Evolutionary conservation across 2,888 invertebrate genomes (phyloP).

Genomic region (Nymphalis urticae): DNA sequence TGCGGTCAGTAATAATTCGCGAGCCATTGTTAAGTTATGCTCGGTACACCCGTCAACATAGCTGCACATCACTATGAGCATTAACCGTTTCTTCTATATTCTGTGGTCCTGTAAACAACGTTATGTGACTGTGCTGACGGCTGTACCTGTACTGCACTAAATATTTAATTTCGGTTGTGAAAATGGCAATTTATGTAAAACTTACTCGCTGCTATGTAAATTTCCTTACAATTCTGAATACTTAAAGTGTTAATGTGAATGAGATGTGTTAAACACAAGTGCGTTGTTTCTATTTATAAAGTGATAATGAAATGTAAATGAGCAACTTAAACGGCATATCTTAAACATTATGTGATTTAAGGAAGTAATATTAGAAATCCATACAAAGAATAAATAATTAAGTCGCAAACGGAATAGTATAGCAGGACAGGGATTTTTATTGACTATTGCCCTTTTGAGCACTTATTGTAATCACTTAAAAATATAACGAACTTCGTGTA

Average conservation of each 20-base stretch:
- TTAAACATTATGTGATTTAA: conserved; percentile 46
- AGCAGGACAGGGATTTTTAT: conserved; percentile 32
- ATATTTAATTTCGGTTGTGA: conserved; percentile 82
- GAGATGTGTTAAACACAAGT: conserved; percentile 76
- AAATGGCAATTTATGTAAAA: conserved; percentile 80
- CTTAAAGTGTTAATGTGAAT: conserved; percentile 65
- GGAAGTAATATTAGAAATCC: conserved; percentile 39
- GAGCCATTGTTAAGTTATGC: conserved; percentile 68
- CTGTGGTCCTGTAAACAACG: conserved; percentile 22
- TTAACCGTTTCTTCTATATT: conserved; percentile 16
- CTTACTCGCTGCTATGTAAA: conserved; percentile 73
- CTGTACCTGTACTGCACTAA: conserved; percentile 65
- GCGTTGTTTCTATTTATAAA: conserved; percentile 66
- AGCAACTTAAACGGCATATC: conserved; percentile 64
- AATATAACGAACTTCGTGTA: conserved; percentile 19
- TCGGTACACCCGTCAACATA: conserved; percentile 39
- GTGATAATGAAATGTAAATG: conserved; percentile 60
- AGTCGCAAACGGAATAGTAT: conserved; percentile 25
- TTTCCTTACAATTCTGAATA: conserved; percentile 68
- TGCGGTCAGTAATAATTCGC: conserved; percentile 58
- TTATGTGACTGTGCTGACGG: conserved; percentile 39
- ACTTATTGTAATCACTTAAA: conserved; percentile 30
- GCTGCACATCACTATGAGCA: conserved; percentile 20
- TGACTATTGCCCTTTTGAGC: conserved; percentile 25
- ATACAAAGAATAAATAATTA: conserved; percentile 36